These are phyloP conservation scores for Drosophila tanythrix DNA, from an alignment of 2,888 invertebrate species.

Conservation along the genomic window DNA sequence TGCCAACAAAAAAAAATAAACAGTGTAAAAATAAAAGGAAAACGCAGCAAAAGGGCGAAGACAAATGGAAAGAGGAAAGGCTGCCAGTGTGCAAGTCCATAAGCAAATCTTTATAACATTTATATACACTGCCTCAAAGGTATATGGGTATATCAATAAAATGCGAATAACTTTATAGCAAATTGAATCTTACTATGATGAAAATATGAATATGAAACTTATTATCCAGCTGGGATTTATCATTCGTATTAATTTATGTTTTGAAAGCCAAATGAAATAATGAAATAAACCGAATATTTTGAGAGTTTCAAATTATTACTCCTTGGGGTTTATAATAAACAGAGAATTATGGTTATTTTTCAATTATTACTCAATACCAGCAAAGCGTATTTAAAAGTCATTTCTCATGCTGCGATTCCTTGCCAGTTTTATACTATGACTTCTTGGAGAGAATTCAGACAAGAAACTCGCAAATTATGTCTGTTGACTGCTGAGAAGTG, in stretches of 20 bases:
- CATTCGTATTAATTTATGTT: not conserved
- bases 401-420: not conserved
- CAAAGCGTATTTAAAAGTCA: conserved; percentile 20
- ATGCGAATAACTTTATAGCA: too few relatives aligned
- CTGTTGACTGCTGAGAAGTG: conserved; percentile 65
- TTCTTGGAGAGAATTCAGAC: conserved; percentile 37
- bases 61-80: conserved; percentile 37
- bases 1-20: conserved; percentile 70
- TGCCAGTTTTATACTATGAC: not conserved
- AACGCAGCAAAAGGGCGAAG: conserved; percentile 58
- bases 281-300: not conserved
- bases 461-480: conserved; percentile 66
- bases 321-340: not conserved
- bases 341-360: not conserved
- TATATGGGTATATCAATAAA: not conserved
- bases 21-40: conserved; percentile 52
- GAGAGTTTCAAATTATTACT: not conserved
- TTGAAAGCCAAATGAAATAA: not conserved
- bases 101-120: conserved; percentile 69
- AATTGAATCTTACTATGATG: too few relatives aligned
- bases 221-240: not conserved
- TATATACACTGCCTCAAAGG: conserved; percentile 41
- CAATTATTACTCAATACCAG: not conserved
- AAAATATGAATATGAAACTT: not conserved
- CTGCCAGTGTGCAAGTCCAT: conserved; percentile 40